phyloP scores from a whole-genome alignment of 2,888 invertebrate species.

The Leptinotarsa rubiginosa region DNA sequence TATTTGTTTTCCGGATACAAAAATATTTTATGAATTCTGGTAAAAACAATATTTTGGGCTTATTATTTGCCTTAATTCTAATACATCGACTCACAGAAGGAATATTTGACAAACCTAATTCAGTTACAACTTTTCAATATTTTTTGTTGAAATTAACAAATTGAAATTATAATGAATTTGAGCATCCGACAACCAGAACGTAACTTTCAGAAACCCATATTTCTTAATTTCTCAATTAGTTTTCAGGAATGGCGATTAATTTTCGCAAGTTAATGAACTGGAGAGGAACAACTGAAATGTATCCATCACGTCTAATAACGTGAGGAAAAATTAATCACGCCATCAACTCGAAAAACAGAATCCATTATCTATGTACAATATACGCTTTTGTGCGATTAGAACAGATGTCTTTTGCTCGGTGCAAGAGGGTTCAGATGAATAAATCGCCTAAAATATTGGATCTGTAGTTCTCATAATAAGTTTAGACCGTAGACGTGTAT shows the following conservation, averaged over 20 bases:
- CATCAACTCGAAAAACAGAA: conserved; percentile 53
- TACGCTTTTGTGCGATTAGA: conserved; percentile 48
- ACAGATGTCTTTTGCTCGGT: conserved; percentile 52
- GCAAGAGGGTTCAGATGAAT: background rate
- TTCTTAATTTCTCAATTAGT: conserved; percentile 11
- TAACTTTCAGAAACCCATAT: background rate
- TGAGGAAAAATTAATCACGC: conserved; percentile 58
- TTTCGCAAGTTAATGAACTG: conserved; percentile 49
- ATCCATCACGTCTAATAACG: conserved; percentile 53
- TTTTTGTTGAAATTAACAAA: too few relatives aligned
- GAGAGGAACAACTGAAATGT: conserved; percentile 51
- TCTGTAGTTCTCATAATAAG: background rate
- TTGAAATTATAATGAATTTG: background rate
- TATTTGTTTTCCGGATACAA: too few relatives aligned
- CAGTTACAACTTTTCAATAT: too few relatives aligned
- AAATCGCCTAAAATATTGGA: background rate
- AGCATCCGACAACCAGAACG: background rate
- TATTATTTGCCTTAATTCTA: too few relatives aligned
- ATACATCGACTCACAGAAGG: too few relatives aligned
- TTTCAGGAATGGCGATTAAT: conserved; percentile 13
- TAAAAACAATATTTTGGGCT: too few relatives aligned
- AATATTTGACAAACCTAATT: too few relatives aligned
- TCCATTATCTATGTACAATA: conserved; percentile 57
- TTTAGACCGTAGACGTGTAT: too few relatives aligned
- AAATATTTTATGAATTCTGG: too few relatives aligned